A percentile compares a stretch with the other conserved stretches of the same genome.
Evolutionary conservation across 2,797 vertebrate species (phyloP).

Genomic region (Babyrousa celebensis): DNA sequence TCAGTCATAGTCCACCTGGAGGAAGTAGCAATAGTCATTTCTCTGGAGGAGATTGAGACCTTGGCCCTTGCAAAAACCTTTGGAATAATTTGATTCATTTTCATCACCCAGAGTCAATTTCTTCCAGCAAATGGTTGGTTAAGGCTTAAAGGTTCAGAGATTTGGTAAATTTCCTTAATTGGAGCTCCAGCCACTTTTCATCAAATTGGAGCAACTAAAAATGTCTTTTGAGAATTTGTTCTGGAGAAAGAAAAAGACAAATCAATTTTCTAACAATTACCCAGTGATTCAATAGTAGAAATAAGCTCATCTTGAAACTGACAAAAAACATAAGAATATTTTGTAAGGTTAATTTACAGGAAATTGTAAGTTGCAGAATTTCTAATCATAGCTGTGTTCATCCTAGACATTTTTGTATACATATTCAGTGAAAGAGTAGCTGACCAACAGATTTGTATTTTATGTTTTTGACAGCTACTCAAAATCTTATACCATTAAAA

Average conservation of each 20-base stretch:
- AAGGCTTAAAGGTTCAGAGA: background rate
- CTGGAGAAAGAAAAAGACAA: background rate
- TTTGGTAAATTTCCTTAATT: constrained; percentile 51
- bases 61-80: constrained; percentile 22
- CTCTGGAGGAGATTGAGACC: background rate
- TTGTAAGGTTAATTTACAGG: constrained; percentile 14
- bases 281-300: background rate
- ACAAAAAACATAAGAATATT: background rate
- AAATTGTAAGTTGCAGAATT: background rate
- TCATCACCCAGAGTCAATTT: constrained; percentile 6
- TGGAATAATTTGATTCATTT: constrained; percentile 53
- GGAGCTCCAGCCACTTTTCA: constrained; percentile 49
- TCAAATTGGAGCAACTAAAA: constrained; percentile 54
- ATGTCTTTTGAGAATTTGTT: constrained; percentile 61
- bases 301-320: rapidly evolving
- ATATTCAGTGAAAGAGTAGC: background rate
- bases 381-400: background rate
- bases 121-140: constrained; percentile 39
- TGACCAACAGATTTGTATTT: background rate
- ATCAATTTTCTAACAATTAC: constrained; percentile 54
- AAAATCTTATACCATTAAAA: background rate
- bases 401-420: background rate
- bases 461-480: background rate
- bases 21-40: constrained; percentile 46
- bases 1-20: background rate